phyloP scores from a whole-genome alignment of 2,797 vertebrate genomes.

The Leptodactylus fallax region DNA sequence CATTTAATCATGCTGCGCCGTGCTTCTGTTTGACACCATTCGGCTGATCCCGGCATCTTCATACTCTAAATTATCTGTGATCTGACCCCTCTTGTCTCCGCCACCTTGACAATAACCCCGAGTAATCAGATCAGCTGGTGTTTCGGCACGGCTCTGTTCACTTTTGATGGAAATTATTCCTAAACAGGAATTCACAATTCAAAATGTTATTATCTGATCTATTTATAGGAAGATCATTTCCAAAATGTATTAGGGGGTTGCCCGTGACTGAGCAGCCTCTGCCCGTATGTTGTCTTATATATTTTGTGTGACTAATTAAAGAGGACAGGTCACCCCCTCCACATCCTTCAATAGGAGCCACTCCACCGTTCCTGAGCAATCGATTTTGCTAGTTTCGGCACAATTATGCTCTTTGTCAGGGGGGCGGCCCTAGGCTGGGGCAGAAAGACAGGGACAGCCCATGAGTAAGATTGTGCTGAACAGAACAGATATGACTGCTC shows the following conservation, averaged over 20 bases:
- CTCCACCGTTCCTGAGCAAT: no score
- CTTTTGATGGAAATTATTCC: background rate
- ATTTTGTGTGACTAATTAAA: no score
- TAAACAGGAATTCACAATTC: background rate
- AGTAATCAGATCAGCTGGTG: conserved; percentile 4
- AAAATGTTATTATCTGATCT: background rate
- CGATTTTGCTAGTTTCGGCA: no score
- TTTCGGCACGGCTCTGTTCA: background rate
- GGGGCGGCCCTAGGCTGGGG: no score
- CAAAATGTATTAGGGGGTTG: background rate
- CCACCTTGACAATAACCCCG: background rate
- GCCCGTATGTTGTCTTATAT: no score
- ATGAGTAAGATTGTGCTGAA: no score
- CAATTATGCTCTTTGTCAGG: no score
- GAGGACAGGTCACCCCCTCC: no score
- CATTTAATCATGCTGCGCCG: background rate
- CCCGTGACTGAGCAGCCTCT: background rate
- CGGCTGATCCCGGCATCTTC: background rate
- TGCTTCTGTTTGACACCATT: background rate
- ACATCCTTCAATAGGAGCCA: no score
- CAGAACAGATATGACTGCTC: no score
- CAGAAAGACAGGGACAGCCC: no score
- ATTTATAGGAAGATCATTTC: background rate
- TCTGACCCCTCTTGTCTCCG: conserved; percentile 18
- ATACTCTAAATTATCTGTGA: conserved; percentile 11